phyloP scores from a whole-genome alignment of 2,797 vertebrate species.

The Falco concolor region DNA sequence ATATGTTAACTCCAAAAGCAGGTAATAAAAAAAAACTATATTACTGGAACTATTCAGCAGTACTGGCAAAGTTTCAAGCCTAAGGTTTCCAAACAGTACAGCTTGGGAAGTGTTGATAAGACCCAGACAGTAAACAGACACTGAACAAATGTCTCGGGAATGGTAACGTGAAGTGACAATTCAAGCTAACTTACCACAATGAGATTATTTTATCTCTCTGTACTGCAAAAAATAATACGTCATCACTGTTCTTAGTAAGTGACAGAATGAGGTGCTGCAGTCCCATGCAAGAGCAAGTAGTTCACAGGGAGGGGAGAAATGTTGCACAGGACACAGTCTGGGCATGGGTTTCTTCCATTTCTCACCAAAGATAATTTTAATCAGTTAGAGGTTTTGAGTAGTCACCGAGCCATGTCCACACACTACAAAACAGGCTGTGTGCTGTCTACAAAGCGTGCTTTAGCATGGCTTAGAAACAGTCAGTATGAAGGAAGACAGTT shows the following conservation, averaged over 20 bases:
- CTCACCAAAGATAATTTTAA: neutral
- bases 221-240: neutral
- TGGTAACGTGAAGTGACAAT: neutral
- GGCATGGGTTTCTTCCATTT: neutral
- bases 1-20: neutral
- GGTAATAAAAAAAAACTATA: neutral
- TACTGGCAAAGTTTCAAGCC: neutral
- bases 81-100: neutral
- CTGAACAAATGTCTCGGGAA: neutral
- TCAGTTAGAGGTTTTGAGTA: neutral
- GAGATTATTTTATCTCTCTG: slow-evolving; percentile 26
- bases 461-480: neutral
- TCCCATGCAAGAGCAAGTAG: neutral
- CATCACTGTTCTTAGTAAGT: neutral
- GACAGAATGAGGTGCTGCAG: slow-evolving; percentile 41
- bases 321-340: neutral
- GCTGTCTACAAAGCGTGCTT: neutral
- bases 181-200: neutral
- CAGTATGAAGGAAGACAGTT: neutral
- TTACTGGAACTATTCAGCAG: neutral
- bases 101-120: slow-evolving; percentile 19
- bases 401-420: neutral
- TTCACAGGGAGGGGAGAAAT: neutral
- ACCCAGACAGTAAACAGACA: slow-evolving; percentile 1
- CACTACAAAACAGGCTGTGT: neutral